Evolutionary conservation across 2,113 vertebrate species (phyloP).

Genomic region (Chloebia gouldiae): DNA sequence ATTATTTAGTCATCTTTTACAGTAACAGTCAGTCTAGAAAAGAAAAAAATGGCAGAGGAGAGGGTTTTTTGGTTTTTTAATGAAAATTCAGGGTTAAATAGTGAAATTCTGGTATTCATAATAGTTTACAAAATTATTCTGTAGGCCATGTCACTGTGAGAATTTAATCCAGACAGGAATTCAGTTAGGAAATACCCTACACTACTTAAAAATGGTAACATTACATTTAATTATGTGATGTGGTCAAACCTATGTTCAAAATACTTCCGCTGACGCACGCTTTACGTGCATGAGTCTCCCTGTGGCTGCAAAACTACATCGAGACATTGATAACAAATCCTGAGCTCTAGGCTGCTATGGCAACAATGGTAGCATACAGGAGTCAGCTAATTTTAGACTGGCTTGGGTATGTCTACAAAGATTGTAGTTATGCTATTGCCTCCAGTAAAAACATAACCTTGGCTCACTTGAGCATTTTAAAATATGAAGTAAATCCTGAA

Average conservation of each 20-base stretch:
- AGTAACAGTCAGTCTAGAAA: background rate
- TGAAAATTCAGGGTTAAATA: background rate
- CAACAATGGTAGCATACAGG: background rate
- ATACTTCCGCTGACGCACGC: background rate
- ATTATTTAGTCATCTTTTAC: background rate
- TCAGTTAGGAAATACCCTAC: background rate
- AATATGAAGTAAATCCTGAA: background rate
- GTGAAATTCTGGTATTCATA: background rate
- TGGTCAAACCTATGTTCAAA: background rate
- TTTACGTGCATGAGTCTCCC: background rate
- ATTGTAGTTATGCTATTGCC: background rate
- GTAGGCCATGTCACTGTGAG: background rate
- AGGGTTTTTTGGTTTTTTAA: background rate
- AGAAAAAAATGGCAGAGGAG: background rate
- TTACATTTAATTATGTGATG: background rate
- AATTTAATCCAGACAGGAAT: background rate
- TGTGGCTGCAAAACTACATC: background rate
- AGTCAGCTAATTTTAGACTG: conserved; percentile 1
- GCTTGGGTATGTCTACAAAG: background rate
- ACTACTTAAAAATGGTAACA: background rate
- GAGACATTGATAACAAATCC: background rate
- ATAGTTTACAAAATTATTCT: background rate
- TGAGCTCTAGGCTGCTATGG: background rate
- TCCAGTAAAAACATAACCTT: background rate
- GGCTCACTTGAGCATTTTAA: background rate